Evolutionary conservation across 2,797 vertebrate species (phyloP), one percentile per base, ranked within the genome.

Genomic region (Austrolebias charrua): DNA sequence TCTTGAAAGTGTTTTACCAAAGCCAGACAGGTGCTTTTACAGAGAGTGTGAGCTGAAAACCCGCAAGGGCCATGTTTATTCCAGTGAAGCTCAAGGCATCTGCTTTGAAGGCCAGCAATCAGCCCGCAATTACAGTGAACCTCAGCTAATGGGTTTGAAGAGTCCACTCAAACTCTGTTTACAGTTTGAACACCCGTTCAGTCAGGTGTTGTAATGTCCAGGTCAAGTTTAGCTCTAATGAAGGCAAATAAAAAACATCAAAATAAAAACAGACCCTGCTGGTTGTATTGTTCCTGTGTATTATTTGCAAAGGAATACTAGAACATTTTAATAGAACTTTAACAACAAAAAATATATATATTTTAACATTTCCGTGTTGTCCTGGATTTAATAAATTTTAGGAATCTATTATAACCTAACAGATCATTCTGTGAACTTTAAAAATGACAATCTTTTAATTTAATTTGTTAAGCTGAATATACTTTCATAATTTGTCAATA

Each of bases 71-170:
- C 71, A 53, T 83, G 66, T 78, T 84, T 74, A 77, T 76, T 43
- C 58, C 55, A 1, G 47, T 24, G 69, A 71, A 29, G 71, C 61
- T 67, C n/a, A 44, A 80, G 74, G 81, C 78, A 78, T 81, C 70
- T 55, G 68, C 71, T 76, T 83, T 78, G 78, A 84, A 86, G 76
- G 70, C 64, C 75, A 69, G 19, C 75, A 83, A 83, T 89, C 81
- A 85, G 66, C 70, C 75, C 38, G 67, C 75, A 80, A 80, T 89
- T 82, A 80, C 63, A 70, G 53, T 18, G 56, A 80, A 83, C 81
- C 83, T 76, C 60, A 53, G 58, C 85, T 91, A 89, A 91, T 90
- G 88, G 81, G 45, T 82, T 59, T 88, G 76, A 84, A 91, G 87
- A 76, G 87, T 79, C 80, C 75, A 73, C 73, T 89, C 75, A 72